Conservation (phyloP, 2,888 invertebrate genomes). For the Autographa gamma region DNA sequence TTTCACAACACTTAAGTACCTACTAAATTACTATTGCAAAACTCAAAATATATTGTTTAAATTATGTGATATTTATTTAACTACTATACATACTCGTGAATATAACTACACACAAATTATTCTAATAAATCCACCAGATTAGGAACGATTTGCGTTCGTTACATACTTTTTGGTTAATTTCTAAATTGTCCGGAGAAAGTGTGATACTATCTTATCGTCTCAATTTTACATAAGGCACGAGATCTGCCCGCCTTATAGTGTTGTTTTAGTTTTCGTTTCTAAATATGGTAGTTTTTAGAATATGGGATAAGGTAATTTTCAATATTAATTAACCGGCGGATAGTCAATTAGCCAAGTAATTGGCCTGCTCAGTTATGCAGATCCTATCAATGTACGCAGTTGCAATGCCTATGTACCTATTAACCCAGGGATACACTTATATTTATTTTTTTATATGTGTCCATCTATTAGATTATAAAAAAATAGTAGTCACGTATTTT, state of each 20-base stretch:
- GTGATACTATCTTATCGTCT: too few relatives aligned
- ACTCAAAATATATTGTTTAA: slow-evolving; percentile 45
- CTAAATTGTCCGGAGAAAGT: slow-evolving; percentile 28
- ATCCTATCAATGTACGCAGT: background rate
- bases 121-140: slow-evolving; percentile 67
- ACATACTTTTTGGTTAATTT: slow-evolving; percentile 29
- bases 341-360: background rate
- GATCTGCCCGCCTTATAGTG: too few relatives aligned
- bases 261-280: too few relatives aligned
- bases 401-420: too few relatives aligned
- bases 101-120: slow-evolving; percentile 64
- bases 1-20: slow-evolving; percentile 55
- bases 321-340: background rate
- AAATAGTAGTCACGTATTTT: too few relatives aligned
- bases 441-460: too few relatives aligned
- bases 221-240: too few relatives aligned
- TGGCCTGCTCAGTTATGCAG: background rate
- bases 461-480: too few relatives aligned
- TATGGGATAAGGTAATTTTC: background rate
- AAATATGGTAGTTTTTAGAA: too few relatives aligned
- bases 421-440: too few relatives aligned
- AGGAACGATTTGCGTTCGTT: slow-evolving; percentile 49
- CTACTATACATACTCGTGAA: slow-evolving; percentile 37
- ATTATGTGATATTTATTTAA: slow-evolving; percentile 54
- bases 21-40: slow-evolving; percentile 65